Evolutionary conservation across 1,140 invertebrate genomes (phyloP), one percentile per base, ranked within the genome.

Genomic region (Eufriesea mexicana): DNA sequence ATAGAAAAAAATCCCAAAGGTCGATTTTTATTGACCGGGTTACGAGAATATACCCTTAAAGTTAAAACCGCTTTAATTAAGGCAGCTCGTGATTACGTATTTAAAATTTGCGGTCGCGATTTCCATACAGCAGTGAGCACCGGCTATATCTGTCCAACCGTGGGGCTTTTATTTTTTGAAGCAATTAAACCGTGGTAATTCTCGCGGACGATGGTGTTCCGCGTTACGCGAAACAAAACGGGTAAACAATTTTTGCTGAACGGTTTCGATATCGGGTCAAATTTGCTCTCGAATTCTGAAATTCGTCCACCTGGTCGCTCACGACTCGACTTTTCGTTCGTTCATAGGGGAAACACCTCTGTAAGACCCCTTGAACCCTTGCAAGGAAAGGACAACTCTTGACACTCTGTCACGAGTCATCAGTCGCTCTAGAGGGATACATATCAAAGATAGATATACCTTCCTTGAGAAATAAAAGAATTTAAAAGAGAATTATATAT

Each of bases 11-110:
- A 35, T 35, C 35, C 35, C 35, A 35, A 35, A 35, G 35, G 1
- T 35, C 35, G 35, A 51, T 51, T 49, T 49, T 14, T 49, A 49
- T 49, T 51, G 12, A 2, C 16, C 49, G 12, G 5, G 12, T 35
- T 35, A 35, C 35, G 35, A 35, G 35, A 35, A 35, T 35, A 35
- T 4, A 2, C 35, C 35, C 35, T 35, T 57, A 42, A 42, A 75
- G 18, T 62, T 47, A 61, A 75, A 75, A 62, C 47, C 45, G 57
- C 9, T 61, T 57, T 57, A 47, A 75, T 75, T 61, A 62, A 75
- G n/a, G 20, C 10, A 18, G 10, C 10, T 2, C 18, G 4, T 45
- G 45, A 62, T 49, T 75, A 75, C 57, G 28, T 61, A 28, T 47
- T 62, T 51, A 28, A 62, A 62, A 49, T 75, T 16, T n/a, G 73